Evolutionary conservation across 2,797 vertebrate genomes (phyloP).

Genomic region (Schizopygopsis malacanthus): DNA sequence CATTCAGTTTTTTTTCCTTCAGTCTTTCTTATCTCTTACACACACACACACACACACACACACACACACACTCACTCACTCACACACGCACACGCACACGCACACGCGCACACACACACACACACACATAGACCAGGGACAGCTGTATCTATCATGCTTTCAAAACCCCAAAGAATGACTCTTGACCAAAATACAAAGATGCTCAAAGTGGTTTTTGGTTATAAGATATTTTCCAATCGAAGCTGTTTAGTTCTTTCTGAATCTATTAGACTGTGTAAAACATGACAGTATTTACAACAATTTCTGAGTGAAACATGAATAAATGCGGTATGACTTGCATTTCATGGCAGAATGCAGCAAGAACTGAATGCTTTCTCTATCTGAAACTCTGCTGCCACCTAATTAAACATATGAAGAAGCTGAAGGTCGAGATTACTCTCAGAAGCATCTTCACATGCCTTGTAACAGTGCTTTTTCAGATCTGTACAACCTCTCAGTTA

Average conservation of each 20-base stretch:
- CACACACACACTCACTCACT: conserved; percentile 39
- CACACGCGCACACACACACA: conserved; percentile 4
- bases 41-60: conserved; percentile 3
- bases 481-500: neutral
- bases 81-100: conserved; percentile 21
- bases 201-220: neutral
- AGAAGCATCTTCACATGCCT: neutral
- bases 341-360: neutral
- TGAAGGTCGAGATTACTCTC: neutral
- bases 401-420: neutral
- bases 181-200: neutral
- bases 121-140: conserved; percentile 16
- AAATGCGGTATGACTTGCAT: neutral
- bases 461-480: neutral
- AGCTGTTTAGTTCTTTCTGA: neutral
- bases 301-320: conserved; percentile 1
- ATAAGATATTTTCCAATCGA: neutral
- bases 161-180: conserved; percentile 7
- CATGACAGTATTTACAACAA: neutral
- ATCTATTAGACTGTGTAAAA: neutral
- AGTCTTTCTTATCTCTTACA: neutral
- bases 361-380: neutral
- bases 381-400: neutral
- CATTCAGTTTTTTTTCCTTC: no score
- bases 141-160: neutral